Conservation (phyloP, 2,888 invertebrate species). For the Eupithecia exiguata region DNA sequence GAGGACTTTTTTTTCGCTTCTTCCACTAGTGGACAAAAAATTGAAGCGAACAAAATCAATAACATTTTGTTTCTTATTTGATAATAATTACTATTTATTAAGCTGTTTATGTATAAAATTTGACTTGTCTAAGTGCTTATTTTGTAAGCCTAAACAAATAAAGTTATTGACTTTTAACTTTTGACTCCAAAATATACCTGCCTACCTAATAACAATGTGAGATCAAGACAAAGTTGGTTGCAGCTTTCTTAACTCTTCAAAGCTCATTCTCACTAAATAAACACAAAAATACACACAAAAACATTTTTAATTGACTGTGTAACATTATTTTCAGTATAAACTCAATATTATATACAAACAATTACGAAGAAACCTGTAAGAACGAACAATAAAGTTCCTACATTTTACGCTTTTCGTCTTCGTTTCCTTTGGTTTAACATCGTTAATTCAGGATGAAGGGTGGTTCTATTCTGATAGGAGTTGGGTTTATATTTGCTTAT, state of each 20-base stretch:
- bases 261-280: background rate
- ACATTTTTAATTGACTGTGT: background rate
- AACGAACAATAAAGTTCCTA: background rate
- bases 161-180: too few relatives aligned
- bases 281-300: slow-evolving; percentile 1
- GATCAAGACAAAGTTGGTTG: background rate
- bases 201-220: background rate
- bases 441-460: background rate
- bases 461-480: background rate
- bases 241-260: background rate
- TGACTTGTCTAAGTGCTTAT: too few relatives aligned
- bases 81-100: too few relatives aligned
- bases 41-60: too few relatives aligned
- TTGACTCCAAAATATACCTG: background rate
- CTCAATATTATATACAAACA: background rate
- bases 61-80: too few relatives aligned
- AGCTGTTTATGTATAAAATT: too few relatives aligned
- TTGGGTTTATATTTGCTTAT: slow-evolving; percentile 38
- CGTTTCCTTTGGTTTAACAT: background rate
- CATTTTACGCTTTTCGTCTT: background rate
- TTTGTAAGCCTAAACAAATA: too few relatives aligned
- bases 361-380: background rate
- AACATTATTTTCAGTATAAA: background rate
- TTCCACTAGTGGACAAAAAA: too few relatives aligned
- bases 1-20: too few relatives aligned